Evolutionary conservation across 1,140 invertebrate species (phyloP).

Genomic region (Triops cancriformis): DNA sequence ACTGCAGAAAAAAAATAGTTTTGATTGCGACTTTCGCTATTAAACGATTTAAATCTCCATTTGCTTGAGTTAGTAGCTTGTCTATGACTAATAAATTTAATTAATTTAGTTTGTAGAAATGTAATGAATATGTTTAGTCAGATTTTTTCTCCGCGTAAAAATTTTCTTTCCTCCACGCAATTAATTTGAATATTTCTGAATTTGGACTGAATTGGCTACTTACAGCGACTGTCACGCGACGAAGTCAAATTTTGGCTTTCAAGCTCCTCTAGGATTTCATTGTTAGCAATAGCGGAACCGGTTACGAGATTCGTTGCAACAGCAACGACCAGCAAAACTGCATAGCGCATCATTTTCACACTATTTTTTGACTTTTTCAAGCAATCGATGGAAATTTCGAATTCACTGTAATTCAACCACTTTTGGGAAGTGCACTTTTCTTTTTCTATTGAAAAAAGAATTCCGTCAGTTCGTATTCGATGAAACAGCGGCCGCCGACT

Average conservation of each 20-base stretch:
- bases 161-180: no score
- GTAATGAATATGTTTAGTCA: no score
- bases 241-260: neutral
- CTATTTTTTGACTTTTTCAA: neutral
- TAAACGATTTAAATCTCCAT: no score
- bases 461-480: neutral
- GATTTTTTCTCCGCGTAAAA: no score
- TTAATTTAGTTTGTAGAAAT: no score
- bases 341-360: neutral
- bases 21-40: no score
- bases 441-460: neutral
- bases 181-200: no score
- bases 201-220: neutral
- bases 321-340: neutral
- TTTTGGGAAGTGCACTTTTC: neutral
- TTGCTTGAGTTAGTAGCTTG: no score
- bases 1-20: conserved; percentile 45
- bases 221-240: neutral
- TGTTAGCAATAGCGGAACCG: neutral
- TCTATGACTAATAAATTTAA: no score
- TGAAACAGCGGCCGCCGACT: neutral
- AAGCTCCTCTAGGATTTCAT: neutral
- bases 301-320: neutral
- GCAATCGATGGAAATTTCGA: neutral
- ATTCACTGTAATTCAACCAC: neutral